Evolutionary conservation across 2,113 vertebrate species (phyloP).

Genomic region (Paralichthys olivaceus): DNA sequence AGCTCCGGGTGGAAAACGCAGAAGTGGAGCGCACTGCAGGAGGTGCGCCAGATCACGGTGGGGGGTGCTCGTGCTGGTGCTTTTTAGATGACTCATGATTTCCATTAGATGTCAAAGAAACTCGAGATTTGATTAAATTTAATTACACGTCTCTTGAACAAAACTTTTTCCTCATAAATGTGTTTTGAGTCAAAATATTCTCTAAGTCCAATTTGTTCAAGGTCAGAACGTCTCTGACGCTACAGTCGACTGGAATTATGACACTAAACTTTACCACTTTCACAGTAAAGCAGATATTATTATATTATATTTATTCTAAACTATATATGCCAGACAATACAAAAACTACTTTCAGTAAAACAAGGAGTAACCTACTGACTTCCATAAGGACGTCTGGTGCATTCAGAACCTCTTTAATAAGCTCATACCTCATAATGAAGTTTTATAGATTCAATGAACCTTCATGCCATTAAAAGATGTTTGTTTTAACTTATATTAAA

Average conservation of each 20-base stretch:
- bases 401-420: neutral
- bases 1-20: conserved; percentile 2
- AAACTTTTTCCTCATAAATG: neutral
- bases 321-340: neutral
- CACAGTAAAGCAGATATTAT: neutral
- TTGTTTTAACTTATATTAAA: neutral
- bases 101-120: conserved; percentile 35
- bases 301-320: too few relatives aligned
- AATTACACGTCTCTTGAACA: neutral
- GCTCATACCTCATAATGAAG: neutral
- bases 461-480: neutral
- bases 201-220: neutral
- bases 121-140: conserved; percentile 36
- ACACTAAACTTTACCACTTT: neutral
- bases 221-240: neutral
- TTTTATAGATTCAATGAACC: neutral
- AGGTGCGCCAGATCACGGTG: conserved; percentile 21
- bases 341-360: neutral
- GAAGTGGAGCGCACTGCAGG: neutral
- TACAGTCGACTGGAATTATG: neutral
- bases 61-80: conserved; percentile 28
- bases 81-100: conserved; percentile 41
- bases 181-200: neutral
- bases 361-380: neutral
- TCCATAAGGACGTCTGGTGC: neutral